Evolutionary conservation across 2,888 invertebrate species (phyloP), one percentile per base, ranked within the genome.

Genomic region (Sialis lutaria): DNA sequence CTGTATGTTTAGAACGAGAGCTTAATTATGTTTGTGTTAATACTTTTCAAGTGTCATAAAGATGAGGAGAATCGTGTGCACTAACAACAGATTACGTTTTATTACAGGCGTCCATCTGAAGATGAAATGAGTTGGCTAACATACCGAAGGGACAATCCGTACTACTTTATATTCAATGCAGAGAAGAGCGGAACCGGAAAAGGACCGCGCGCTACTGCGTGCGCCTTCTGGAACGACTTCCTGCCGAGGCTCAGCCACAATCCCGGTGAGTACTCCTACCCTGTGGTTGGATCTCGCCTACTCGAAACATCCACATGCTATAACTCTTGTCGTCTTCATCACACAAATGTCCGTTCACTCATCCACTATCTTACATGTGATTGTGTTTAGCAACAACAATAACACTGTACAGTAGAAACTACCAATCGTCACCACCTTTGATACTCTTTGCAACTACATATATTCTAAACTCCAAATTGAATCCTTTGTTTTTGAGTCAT

Each of bases 211-310:
- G 79, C 91, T 56, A 76, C 83, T 44, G 79, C 89, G 43, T 96
- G 96, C 67, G 88, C 91, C 47, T 96, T 96, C 68, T 96, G 96
- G 96, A 91, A 91, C 60, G 83, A 89, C 57, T 92, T 93, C 68
- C 73, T 96, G 61, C 93, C 93, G 51, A 82, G 85, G 64, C 79
- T 96, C 55, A 75, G 79, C 64, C 82, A 81, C 70, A 73, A 75
- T 64, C 71, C 75, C 67, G 75, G 79, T 78, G 67, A 54, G 61
- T 53, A 22, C 33, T n/a, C 22, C 22, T 22, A 22, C 22, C 22
- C 22, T 22, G 22, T 22, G 22, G 22, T 22, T 22, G 22, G 22
- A 22, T 22, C 22, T 22, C 22, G 22, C 22, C 22, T 37, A 12
- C 12, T 37, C 10, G n/a, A 37, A 37, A 6, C 12, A n/a, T 6